Evolutionary conservation across 2,888 invertebrate genomes (phyloP).

Genomic region (Andrena fulva): DNA sequence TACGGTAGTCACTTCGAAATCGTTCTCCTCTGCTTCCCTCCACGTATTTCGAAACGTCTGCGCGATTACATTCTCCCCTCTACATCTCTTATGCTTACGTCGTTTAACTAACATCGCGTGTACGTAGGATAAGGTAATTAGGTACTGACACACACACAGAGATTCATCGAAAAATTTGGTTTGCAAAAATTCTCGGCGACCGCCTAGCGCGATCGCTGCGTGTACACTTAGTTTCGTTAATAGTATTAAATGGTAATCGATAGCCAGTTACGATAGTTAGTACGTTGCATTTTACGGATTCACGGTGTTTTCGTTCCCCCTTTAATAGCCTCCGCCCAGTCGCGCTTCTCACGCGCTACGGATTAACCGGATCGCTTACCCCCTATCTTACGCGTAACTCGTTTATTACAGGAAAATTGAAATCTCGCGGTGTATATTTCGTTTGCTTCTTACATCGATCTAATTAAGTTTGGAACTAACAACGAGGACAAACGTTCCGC

Average conservation of each 20-base stretch:
- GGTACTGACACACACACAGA: constrained; percentile 66
- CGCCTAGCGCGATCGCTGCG: constrained; percentile 61
- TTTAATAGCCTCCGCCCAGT: not conserved
- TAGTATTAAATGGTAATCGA: constrained; percentile 57
- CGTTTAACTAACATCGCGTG: constrained; percentile 55
- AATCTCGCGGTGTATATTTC: constrained; percentile 33
- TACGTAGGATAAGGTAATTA: constrained; percentile 59
- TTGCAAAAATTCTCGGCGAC: constrained; percentile 57
- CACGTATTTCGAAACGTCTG: not conserved
- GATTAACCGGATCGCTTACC: not conserved
- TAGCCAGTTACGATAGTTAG: constrained; percentile 44
- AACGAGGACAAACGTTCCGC: constrained; percentile 44
- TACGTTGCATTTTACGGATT: constrained; percentile 42
- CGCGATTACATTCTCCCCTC: not conserved
- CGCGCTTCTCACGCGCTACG: not conserved
- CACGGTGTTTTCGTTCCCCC: constrained; percentile 9
- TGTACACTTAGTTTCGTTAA: constrained; percentile 62
- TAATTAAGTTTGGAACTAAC: constrained; percentile 48
- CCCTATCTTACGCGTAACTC: constrained; percentile 30
- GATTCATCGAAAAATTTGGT: constrained; percentile 66
- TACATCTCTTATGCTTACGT: constrained; percentile 17
- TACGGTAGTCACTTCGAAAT: constrained; percentile 3
- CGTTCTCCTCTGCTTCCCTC: not conserved
- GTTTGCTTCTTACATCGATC: constrained; percentile 36
- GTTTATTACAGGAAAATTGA: constrained; percentile 51